Percentiles rank a stretch among this genome's conserved stretches.
Evolutionary conservation across 2,888 invertebrate species (phyloP).

Genomic region (Mesorhabditis spiculigera): DNA sequence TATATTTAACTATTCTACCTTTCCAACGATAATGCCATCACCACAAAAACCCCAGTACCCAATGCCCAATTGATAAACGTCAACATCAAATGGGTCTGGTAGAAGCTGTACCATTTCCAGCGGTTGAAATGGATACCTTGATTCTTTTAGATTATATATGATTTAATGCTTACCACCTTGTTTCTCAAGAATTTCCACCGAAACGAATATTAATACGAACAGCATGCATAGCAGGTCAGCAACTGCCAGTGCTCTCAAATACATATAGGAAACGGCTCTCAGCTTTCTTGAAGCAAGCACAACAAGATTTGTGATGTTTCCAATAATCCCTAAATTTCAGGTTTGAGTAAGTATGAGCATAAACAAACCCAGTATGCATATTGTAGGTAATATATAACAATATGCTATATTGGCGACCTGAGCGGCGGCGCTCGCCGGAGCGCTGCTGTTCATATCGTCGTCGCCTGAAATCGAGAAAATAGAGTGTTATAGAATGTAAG

Average conservation of each 20-base stretch:
- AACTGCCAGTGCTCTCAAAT: conserved; percentile 40
- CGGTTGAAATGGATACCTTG: conserved; percentile 32
- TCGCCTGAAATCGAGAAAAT: background rate
- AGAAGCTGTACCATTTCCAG: conserved; percentile 42
- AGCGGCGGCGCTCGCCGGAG: conserved; percentile 25
- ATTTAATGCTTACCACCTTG: background rate
- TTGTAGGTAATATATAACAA: conserved; percentile 56
- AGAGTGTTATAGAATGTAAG: no score
- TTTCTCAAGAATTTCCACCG: conserved; percentile 44
- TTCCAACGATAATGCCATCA: conserved; percentile 56
- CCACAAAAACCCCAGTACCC: conserved; percentile 55
- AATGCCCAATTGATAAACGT: conserved; percentile 58
- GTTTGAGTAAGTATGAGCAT: conserved; percentile 5
- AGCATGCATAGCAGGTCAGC: conserved; percentile 58
- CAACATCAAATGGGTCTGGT: conserved; percentile 53
- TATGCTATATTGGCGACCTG: conserved; percentile 48
- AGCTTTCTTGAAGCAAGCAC: conserved; percentile 53
- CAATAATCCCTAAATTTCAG: conserved; percentile 32
- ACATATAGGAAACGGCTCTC: conserved; percentile 56
- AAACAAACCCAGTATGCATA: conserved; percentile 31
- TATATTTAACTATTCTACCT: conserved; percentile 13
- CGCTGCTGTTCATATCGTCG: background rate
- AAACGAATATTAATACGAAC: conserved; percentile 52
- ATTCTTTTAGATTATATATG: background rate
- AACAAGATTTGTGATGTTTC: conserved; percentile 54